Evolutionary conservation across 1,140 invertebrate species (phyloP), one percentile per base, ranked within the genome.

Genomic region (Papilio xuthus): DNA sequence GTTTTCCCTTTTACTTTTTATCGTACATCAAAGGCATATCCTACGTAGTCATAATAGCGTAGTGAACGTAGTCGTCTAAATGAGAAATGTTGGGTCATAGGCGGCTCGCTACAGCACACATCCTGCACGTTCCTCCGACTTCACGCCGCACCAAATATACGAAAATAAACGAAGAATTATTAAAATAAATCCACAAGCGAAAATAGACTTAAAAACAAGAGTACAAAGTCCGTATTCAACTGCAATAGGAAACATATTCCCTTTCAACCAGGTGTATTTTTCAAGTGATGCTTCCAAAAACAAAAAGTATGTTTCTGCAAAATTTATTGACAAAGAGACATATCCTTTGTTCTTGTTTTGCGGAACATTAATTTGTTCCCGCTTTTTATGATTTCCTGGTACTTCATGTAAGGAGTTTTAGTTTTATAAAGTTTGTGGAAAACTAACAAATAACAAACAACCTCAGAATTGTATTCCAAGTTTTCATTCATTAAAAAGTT

Each of bases 281-380:
- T 73, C 71, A 73, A 73, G 71, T 73, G 71, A 42, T 9, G 71
- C 9, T n/a, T 73, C 71, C 71, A 47, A 73, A 73, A 73, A 73
- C 71, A 73, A 73, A 47, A 73, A 47, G 41, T 23, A 42, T 26
- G 37, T 2, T 73, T 47, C 20, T 13, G 23, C 50, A 73, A 73
- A 73, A 44, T 73, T 44, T 47, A 73, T 73, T 73, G 23, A 47
- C 71, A 73, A 26, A 73, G 20, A 13, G 26, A 67, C 37, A 71
- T 42, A 73, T 15, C 71, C 42, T 73, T 73, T 47, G 71, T 73
- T 47, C 12, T 42, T 23, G 56, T 13, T 23, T 67, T 10, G 60
- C 13, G 60, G 56, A 26, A 60, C 67, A 70, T n/a, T 42, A 71
- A 71, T 71, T 71, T 71, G 41, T 71, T 71, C 69, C 32, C 41